Evolutionary conservation across 1,140 invertebrate species (phyloP).

Genomic region (Conus betulinus): DNA sequence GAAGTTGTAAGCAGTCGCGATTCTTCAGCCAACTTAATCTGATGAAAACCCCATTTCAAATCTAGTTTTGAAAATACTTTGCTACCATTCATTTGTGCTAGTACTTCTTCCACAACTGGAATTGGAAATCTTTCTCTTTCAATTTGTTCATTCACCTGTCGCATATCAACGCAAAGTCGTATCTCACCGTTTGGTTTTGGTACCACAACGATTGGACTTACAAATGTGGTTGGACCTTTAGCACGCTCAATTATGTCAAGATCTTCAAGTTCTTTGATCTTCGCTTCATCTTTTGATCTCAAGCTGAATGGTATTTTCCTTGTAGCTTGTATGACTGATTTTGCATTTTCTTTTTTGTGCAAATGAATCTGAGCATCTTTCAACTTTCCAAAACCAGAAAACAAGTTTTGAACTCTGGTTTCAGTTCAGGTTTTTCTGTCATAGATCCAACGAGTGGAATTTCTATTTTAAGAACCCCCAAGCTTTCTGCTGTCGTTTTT

Average conservation of each 20-base stretch:
- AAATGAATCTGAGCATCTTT: neutral
- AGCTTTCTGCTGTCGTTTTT: neutral
- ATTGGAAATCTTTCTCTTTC: no score
- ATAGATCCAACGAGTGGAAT: neutral
- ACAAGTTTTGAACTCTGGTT: neutral
- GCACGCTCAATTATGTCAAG: neutral
- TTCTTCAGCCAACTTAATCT: neutral
- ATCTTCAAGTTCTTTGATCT: no score
- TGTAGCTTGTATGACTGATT: neutral
- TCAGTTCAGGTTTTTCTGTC: neutral
- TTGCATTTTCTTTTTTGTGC: neutral
- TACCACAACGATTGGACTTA: no score
- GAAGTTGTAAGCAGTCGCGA: neutral
- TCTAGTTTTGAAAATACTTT: slow-evolving; percentile 11
- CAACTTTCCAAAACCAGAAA: no score
- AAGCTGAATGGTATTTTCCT: neutral
- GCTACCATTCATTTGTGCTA: neutral
- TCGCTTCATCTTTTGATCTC: neutral
- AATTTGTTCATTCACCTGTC: no score
- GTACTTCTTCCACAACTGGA: neutral
- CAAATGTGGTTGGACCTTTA: neutral
- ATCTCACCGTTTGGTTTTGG: no score
- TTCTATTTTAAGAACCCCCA: neutral
- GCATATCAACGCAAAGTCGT: no score
- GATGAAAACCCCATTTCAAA: slow-evolving; percentile 15